Evolutionary conservation across 2,797 vertebrate species (phyloP), one percentile per base, ranked within the genome.

Genomic region (Enteromius thamalakanensis): DNA sequence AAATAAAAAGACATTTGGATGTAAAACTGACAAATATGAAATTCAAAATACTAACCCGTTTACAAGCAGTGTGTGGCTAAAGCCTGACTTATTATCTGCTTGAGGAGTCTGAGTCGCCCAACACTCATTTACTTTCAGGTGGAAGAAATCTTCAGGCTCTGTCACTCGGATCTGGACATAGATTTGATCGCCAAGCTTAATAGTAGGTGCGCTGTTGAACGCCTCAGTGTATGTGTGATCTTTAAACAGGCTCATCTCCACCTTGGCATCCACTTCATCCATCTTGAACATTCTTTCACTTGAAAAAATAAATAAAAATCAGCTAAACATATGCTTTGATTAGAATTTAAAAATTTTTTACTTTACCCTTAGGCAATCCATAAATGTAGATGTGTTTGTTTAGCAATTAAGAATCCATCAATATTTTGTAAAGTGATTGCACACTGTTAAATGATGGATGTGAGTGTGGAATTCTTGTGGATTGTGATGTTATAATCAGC

Each of bases 41-140:
- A n/a, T 49, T 34, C 6, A 3, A 7, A 12, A 47, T 32, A n/a
- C 15, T 19, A 53, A 58, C 94, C 94, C 94, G 0, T 93, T 91
- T 6, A 68, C 82, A 14, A 95, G 85, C 84, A 95, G 92, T 0
- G 53, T 72, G 89, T 95, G 91, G 14, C 62, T 34, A 0, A 77
- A 76, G 55, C 87, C 90, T 0, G 85, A 49, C 0, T 91, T 86
- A 0, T 85, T 2, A 76, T 92, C 91, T 0, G 91, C 90, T 65
- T 90, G 80, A 0, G 87, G 45, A 2, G 86, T 74, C 90, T 92
- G 92, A 0, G 93, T 92, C 84, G 93, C 94, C 94, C 94, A 95
- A 11, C 94, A 95, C 84, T 94, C 88, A 0, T 92, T 86, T 0
- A 95, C 37, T n/a, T 77, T 90, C n/a, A 95, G 88, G 67, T 91